Evolutionary conservation across 1,140 invertebrate species (phyloP).

Genomic region (Pogonomyrmex barbatus): DNA sequence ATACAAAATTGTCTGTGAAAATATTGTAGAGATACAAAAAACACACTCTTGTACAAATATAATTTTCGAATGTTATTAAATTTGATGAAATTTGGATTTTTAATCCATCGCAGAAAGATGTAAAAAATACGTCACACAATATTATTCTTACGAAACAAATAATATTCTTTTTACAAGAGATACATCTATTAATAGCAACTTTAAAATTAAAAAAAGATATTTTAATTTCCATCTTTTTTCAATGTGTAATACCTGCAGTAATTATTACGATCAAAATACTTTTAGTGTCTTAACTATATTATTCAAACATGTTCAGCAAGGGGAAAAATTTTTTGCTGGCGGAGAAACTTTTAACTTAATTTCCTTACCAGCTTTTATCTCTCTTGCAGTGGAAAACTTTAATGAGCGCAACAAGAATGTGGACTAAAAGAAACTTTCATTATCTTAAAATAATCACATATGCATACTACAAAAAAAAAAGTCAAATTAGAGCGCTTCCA

Average conservation of each 20-base stretch:
- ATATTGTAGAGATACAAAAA: not conserved
- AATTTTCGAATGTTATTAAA: constrained; percentile 4
- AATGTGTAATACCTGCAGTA: constrained; percentile 32
- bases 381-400: constrained; percentile 60
- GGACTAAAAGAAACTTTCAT: constrained; percentile 57
- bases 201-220: constrained; percentile 25
- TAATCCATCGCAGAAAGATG: not conserved
- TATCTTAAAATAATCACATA: constrained; percentile 52
- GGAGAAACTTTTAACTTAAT: constrained; percentile 60
- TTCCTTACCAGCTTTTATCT: constrained; percentile 61
- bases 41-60: not conserved
- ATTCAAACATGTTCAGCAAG: constrained; percentile 47
- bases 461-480: constrained; percentile 8
- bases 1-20: not conserved
- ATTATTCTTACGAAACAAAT: not conserved
- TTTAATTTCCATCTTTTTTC: constrained; percentile 21
- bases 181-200: not conserved
- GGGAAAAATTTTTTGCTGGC: constrained; percentile 42
- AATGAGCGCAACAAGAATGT: constrained; percentile 52
- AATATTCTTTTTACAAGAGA: not conserved
- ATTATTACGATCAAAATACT: constrained; percentile 27
- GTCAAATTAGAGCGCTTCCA: not conserved
- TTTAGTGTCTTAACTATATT: constrained; percentile 42
- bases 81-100: not conserved
- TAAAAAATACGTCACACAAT: not conserved